phyloP scores from a whole-genome alignment of 1,140 invertebrate genomes.

The Aphis craccivora region DNA sequence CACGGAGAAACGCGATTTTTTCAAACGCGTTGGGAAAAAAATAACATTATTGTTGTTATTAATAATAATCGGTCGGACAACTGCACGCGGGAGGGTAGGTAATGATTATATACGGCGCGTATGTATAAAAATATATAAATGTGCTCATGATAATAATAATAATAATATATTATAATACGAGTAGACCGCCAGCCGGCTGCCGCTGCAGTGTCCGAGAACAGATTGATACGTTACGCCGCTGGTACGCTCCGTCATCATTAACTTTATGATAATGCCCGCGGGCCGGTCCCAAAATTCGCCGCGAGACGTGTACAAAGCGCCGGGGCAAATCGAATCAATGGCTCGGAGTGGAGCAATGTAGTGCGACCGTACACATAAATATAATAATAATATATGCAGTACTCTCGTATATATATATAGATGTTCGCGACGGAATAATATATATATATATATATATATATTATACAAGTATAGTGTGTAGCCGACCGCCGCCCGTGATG shows the following conservation, averaged over 20 bases:
- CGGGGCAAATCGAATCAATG: slow-evolving; percentile 45
- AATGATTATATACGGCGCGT: neutral
- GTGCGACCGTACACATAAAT: slow-evolving; percentile 15
- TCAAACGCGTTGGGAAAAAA: neutral
- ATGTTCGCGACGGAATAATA: neutral
- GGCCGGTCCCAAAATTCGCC: neutral
- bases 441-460: neutral
- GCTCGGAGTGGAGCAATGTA: slow-evolving; percentile 27
- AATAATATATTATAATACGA: slow-evolving; percentile 3
- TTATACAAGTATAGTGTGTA: neutral
- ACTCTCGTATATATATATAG: neutral
- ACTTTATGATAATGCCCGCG: slow-evolving; percentile 45
- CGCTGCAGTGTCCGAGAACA: neutral
- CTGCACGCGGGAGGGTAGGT: neutral
- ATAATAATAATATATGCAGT: neutral
- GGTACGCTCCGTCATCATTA: slow-evolving; percentile 15
- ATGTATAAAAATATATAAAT: neutral
- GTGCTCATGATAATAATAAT: neutral
- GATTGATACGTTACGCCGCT: slow-evolving; percentile 28
- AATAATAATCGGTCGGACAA: neutral
- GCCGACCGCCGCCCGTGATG: neutral
- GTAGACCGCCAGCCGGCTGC: neutral
- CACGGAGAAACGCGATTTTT: neutral
- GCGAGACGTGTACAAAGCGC: slow-evolving; percentile 50
- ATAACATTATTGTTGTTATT: neutral